Evolutionary conservation across 1,140 invertebrate species (phyloP), one percentile per base, ranked within the genome.

Genomic region (Arion vulgaris): DNA sequence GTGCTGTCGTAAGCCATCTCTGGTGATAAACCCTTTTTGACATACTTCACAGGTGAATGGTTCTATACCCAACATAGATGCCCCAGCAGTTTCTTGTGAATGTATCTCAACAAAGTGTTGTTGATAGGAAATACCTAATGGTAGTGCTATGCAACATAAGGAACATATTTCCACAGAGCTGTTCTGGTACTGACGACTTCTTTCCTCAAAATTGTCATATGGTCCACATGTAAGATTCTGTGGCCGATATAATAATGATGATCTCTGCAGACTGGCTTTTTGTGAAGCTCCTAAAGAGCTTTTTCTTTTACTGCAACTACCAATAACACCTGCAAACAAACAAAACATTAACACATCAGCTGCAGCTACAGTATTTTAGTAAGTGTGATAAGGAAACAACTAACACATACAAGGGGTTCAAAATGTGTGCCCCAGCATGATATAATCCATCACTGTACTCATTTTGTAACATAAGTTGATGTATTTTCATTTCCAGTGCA

Each of bases 261-360:
- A 41, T 41, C 28, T 26, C 7, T 72, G 45, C 41, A 39, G 38
- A 36, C 28, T 49, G n/a, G 23, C 17, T 66, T 17, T 66, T 32
- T 32, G 62, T 32, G 62, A 1, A 34, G 62, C 28, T 66, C 62
- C 32, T 7, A 23, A 32, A 32, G 62, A 51, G 41, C 2, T 1
- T 23, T 75, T 51, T 75, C 45, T 26, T 75, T 28, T 45, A 28
- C 19, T 11, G 41, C 73, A n/a, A 49, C 32, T 75, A 75, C 53
- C 73, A 75, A 28, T 45, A 28, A 75, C 13, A 75, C 73, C 73
- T 75, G 73, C 73, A 75, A n/a, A 75, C 73, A 75, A 75, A 75
- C 32, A 75, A 75, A 75, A 75, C 36, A 34, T 49, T 75, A 0
- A 49, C n/a, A 23, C 38, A 32, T 75, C 2, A 75, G 62, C 28